phyloP scores from a whole-genome alignment of 2,113 vertebrate genomes.

The Hystrix cristata region DNA sequence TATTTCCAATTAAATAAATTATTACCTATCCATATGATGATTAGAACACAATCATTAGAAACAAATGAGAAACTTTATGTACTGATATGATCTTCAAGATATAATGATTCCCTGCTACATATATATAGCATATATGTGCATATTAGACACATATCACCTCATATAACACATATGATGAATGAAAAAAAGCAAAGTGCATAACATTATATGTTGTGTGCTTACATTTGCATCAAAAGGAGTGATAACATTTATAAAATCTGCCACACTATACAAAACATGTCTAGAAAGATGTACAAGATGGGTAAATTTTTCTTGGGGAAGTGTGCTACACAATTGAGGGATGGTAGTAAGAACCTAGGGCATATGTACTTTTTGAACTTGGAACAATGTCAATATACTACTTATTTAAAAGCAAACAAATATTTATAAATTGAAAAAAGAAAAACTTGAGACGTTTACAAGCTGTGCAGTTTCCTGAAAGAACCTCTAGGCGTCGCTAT shows the following conservation, averaged over 20 bases:
- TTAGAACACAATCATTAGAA: not conserved
- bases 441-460: not conserved
- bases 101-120: not conserved
- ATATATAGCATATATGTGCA: not conserved
- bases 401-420: slow-evolving; percentile 48
- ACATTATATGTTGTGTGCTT: not conserved
- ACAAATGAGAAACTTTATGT: slow-evolving; percentile 5
- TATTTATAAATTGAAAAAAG: not conserved
- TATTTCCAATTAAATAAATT: slow-evolving; percentile 21
- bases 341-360: not conserved
- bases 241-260: not conserved
- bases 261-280: not conserved
- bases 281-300: not conserved
- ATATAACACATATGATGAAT: not conserved
- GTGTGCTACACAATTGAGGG: not conserved
- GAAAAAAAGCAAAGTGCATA: not conserved
- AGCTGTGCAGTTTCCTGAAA: slow-evolving; percentile 51
- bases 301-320: not conserved
- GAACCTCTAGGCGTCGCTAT: slow-evolving; percentile 79
- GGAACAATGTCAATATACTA: not conserved
- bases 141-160: not conserved
- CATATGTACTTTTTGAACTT: not conserved
- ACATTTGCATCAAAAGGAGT: not conserved
- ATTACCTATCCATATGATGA: not conserved
- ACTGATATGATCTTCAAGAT: not conserved